Evolutionary conservation across 2,888 invertebrate genomes (phyloP), one percentile per base, ranked within the genome.

Genomic region (Chorisops tibialis): DNA sequence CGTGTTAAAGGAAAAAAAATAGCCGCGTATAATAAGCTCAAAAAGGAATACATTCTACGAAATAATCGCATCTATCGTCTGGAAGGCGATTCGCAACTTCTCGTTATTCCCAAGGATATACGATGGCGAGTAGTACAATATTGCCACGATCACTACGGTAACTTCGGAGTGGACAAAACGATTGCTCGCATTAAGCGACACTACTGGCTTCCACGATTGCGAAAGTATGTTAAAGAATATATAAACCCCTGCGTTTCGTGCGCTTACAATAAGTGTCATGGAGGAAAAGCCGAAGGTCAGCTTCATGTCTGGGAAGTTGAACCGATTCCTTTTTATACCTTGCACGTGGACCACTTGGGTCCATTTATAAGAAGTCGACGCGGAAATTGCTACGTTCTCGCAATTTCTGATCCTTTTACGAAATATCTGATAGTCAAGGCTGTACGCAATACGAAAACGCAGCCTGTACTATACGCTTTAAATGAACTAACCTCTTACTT

Each of bases 321-420:
- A 7, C 52, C 52, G 0, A 51, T 66, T 5, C 67, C 68, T 5
- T 67, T 68, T 35, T 43, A 61, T 37, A 22, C 47, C 22, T n/a
- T 69, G 11, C 66, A 69, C 19, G 39, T 66, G 7, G 67, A 68
- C 48, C 64, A 67, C 30, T 39, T 67, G 4, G 67, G 67, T 3
- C 66, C 66, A 2, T 70, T 69, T 45, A 24, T 61, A n/a, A 21
- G 19, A 1, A 67, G 63, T 43, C 65, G 67, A 30, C 54, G 39
- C 50, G 47, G 47, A 30, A 66, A 66, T 49, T 9, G 39, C 4
- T 45, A 66, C 19, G 41, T 65, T 11, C 58, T 67, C 4, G 61
- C 52, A 12, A 41, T 65, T 19, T 65, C 63, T 48, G 52, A 66
- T 61, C 43, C 64, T 58, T 59, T 67, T 62, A 47, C 61, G 39